phyloP scores from a whole-genome alignment of 2,888 invertebrate genomes.

The Ectobius pallidus region DNA sequence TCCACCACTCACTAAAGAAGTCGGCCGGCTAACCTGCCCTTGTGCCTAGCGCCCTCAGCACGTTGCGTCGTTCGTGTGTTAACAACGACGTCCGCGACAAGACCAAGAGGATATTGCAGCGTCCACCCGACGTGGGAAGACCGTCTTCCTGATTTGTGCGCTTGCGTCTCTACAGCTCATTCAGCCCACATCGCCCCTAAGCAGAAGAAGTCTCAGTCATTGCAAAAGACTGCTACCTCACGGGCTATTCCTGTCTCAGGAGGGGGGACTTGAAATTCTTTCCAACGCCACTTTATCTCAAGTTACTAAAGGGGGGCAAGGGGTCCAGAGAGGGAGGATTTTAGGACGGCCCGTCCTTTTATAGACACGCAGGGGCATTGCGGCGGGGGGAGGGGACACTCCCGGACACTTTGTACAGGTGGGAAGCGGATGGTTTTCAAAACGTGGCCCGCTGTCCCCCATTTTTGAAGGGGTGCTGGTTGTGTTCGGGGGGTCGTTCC shows the following conservation, averaged over 20 bases:
- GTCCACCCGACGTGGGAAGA: background rate
- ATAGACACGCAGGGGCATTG: constrained; percentile 39
- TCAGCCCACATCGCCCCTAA: background rate
- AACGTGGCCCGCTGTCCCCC: background rate
- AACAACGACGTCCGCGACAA: constrained; percentile 13
- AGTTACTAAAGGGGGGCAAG: constrained; percentile 33
- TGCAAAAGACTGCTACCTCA: constrained; percentile 18
- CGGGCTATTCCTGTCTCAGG: background rate
- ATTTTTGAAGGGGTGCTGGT: no score
- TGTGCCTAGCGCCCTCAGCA: constrained; percentile 26
- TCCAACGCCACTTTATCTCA: constrained; percentile 35
- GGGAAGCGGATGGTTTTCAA: background rate
- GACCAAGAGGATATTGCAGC: background rate
- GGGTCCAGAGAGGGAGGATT: background rate
- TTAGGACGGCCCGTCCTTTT: constrained; percentile 39
- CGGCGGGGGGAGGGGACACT: constrained; percentile 4
- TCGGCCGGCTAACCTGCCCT: constrained; percentile 17
- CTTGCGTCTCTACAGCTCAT: background rate
- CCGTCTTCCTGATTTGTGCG: background rate
- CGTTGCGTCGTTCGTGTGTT: constrained; percentile 38
- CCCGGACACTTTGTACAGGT: background rate
- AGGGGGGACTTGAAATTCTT: constrained; percentile 29
- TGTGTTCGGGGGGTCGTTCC: no score
- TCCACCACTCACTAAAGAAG: constrained; percentile 7
- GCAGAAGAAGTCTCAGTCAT: background rate